These are phyloP conservation scores for Tiphia femorata DNA, from an alignment of 2,888 invertebrate genomes.

Conservation along the genomic window DNA sequence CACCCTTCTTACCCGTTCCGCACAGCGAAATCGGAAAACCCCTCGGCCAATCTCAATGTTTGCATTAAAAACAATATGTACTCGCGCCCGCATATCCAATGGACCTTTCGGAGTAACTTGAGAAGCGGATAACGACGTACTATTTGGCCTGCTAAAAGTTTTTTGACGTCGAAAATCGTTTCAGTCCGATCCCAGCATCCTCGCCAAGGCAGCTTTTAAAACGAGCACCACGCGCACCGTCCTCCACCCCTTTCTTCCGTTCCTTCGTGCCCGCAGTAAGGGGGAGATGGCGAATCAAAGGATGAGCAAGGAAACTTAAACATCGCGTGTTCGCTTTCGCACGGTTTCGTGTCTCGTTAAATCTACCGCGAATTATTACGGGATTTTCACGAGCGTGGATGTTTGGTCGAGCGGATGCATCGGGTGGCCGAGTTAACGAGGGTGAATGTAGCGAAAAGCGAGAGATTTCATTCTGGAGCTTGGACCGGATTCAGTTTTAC, in stretches of 20 bases:
- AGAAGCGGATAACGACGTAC: slow-evolving; percentile 52
- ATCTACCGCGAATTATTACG: slow-evolving; percentile 18
- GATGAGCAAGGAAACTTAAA: slow-evolving; percentile 42
- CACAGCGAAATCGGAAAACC: slow-evolving; percentile 9
- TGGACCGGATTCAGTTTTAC: no score
- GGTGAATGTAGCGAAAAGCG: no score
- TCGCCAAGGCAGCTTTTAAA: slow-evolving; percentile 40
- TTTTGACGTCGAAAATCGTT: slow-evolving; percentile 33
- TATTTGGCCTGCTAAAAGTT: slow-evolving; percentile 65
- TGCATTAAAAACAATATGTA: slow-evolving; percentile 43
- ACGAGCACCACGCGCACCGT: no score
- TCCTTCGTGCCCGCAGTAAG: no score
- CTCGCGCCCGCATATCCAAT: slow-evolving; percentile 41
- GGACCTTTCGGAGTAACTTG: slow-evolving; percentile 46
- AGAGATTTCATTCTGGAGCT: no score
- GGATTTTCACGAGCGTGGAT: no score
- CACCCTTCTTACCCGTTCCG: no score
- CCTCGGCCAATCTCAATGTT: slow-evolving; percentile 40
- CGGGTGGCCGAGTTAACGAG: no score
- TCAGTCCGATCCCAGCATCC: no score
- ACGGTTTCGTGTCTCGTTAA: slow-evolving; percentile 38
- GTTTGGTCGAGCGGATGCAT: no score
- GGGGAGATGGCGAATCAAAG: slow-evolving; percentile 49
- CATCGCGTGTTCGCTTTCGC: slow-evolving; percentile 47
- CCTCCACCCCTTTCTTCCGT: no score